Conservation (phyloP, 2,888 invertebrate genomes). For the Cenopis cana region DNA sequence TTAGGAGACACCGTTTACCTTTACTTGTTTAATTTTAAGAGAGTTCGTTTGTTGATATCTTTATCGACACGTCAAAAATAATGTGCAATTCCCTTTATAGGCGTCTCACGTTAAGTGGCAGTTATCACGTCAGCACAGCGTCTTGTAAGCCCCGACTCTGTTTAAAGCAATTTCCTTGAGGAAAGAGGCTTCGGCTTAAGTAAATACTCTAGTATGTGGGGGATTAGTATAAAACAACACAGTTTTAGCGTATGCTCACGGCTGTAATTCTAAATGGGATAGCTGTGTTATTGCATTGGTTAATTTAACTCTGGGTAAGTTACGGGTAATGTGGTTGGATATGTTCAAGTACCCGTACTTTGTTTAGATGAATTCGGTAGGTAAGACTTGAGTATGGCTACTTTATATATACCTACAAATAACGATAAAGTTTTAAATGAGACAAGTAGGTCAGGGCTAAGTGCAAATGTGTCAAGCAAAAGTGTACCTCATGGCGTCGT, state of each 20-base stretch:
- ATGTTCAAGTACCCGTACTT: not conserved
- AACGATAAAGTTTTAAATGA: not conserved
- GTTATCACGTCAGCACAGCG: conserved; percentile 52
- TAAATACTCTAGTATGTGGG: conserved; percentile 58
- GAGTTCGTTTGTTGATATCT: no score
- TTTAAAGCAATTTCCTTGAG: conserved; percentile 58
- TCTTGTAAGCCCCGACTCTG: conserved; percentile 48
- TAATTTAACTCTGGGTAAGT: conserved; percentile 1
- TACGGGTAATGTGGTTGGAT: not conserved
- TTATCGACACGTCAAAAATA: not conserved
- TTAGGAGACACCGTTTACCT: no score
- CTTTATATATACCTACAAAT: no score
- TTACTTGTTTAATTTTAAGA: no score
- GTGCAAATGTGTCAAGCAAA: no score
- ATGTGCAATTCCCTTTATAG: conserved; percentile 8
- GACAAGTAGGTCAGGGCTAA: not conserved
- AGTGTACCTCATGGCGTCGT: no score
- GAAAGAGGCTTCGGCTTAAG: conserved; percentile 54
- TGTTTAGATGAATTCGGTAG: not conserved
- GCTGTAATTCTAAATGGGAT: conserved; percentile 22
- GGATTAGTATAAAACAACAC: conserved; percentile 24
- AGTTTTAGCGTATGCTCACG: conserved; percentile 8
- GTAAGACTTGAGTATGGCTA: not conserved
- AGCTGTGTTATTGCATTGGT: conserved; percentile 12
- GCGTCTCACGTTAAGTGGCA: conserved; percentile 52